Conservation (phyloP, 2,888 invertebrate species). For the Diaprepes abbreviatus region DNA sequence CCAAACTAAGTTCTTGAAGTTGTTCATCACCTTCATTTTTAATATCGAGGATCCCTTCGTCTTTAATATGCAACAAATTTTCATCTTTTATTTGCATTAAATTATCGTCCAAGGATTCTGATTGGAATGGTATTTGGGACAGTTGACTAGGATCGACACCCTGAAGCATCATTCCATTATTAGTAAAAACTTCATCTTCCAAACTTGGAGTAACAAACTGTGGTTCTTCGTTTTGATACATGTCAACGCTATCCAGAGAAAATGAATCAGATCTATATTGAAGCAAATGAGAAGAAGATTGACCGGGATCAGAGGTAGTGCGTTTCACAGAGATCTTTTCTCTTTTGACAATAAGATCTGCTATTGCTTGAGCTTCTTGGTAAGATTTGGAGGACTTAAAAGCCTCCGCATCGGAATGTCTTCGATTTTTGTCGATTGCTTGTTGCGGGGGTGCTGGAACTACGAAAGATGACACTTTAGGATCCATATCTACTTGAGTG, state of each 20-base stretch:
- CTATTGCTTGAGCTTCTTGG: conserved; percentile 83
- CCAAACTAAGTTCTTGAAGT: conserved; percentile 74
- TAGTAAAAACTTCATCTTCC: conserved; percentile 84
- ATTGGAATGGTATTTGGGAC: conserved; percentile 67
- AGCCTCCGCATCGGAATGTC: conserved; percentile 72
- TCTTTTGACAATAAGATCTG: conserved; percentile 82
- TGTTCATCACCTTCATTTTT: conserved; percentile 72
- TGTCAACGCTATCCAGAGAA: conserved; percentile 72
- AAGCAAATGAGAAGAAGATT: conserved; percentile 69
- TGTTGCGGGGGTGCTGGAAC: conserved; percentile 72
- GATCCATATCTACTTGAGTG: conserved; percentile 59
- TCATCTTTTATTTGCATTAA: conserved; percentile 40
- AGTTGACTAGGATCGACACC: conserved; percentile 75
- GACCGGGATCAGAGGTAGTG: conserved; percentile 79
- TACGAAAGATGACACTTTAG: conserved; percentile 70
- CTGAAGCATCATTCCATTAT: conserved; percentile 79
- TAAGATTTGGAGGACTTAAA: conserved; percentile 69
- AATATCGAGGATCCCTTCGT: conserved; percentile 71
- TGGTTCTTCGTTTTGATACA: conserved; percentile 74
- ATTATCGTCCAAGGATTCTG: conserved; percentile 58
- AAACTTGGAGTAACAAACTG: conserved; percentile 76
- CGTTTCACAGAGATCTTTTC: conserved; percentile 80
- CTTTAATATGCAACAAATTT: conserved; percentile 43
- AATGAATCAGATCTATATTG: conserved; percentile 75
- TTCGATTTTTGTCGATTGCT: conserved; percentile 63